Conservation (phyloP, 2,888 invertebrate species). For the Merodon equestris region DNA sequence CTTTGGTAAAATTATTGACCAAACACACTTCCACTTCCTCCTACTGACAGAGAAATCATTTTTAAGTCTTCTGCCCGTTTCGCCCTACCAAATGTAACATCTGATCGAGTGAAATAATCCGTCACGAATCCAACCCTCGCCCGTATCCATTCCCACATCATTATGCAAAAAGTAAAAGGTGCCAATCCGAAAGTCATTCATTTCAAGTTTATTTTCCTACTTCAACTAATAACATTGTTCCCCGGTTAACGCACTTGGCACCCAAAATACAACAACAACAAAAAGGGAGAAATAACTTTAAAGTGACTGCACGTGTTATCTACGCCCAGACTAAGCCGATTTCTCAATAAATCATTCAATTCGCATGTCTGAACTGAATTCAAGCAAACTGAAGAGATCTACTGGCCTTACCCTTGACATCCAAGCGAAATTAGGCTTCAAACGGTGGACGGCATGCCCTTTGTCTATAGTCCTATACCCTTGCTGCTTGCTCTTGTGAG, state of each 20-base stretch:
- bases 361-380: conserved; percentile 47
- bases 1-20: too few species aligned
- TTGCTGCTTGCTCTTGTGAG: conserved; percentile 12
- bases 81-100: too few species aligned
- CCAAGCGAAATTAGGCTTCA: conserved; percentile 55
- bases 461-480: conserved; percentile 16
- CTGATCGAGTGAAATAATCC: too few species aligned
- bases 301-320: conserved; percentile 65
- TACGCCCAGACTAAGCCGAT: conserved; percentile 40
- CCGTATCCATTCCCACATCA: too few species aligned
- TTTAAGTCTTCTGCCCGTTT: too few species aligned
- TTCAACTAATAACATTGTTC: conserved; percentile 37
- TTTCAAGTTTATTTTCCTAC: conserved; percentile 57
- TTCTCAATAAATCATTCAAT: conserved; percentile 60
- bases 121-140: too few species aligned
- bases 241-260: conserved; percentile 34
- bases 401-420: conserved; percentile 60
- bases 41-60: too few species aligned
- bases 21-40: too few species aligned
- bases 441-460: conserved; percentile 49
- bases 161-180: conserved; percentile 36
- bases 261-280: conserved; percentile 17
- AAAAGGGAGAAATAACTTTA: conserved; percentile 29
- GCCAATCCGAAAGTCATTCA: conserved; percentile 36
- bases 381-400: conserved; percentile 29